Conservation (phyloP, 2,797 vertebrate species). For the Paedocypris micromegethes region DNA sequence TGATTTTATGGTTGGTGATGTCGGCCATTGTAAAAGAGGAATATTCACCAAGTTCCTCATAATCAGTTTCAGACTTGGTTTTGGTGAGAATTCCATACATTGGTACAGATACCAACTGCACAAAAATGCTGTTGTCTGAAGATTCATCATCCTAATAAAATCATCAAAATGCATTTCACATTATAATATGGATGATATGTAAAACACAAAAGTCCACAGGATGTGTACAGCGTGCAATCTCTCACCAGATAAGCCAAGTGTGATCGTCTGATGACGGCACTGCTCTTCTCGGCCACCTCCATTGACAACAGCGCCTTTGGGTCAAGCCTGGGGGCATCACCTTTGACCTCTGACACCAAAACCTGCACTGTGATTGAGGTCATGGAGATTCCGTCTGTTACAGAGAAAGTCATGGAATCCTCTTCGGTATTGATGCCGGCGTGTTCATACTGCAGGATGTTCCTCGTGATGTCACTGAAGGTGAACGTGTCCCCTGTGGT, state of each 20-base stretch:
- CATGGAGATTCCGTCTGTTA: slow-evolving; percentile 79
- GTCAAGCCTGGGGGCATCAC: slow-evolving; percentile 66
- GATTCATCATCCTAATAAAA: slow-evolving; percentile 74
- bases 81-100: slow-evolving; percentile 80
- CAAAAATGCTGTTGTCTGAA: slow-evolving; percentile 76
- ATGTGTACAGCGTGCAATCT: not conserved
- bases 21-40: slow-evolving; percentile 93
- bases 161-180: too few species aligned
- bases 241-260: slow-evolving; percentile 86
- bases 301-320: slow-evolving; percentile 67
- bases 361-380: slow-evolving; percentile 74
- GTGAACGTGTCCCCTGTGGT: slow-evolving; percentile 82
- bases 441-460: slow-evolving; percentile 80
- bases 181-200: too few species aligned
- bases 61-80: slow-evolving; percentile 54
- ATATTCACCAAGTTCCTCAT: slow-evolving; percentile 76
- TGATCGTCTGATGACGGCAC: slow-evolving; percentile 69
- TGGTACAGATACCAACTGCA: slow-evolving; percentile 84
- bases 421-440: slow-evolving; percentile 69
- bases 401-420: slow-evolving; percentile 83
- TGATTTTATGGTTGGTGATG: slow-evolving; percentile 79
- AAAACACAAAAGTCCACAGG: too few species aligned
- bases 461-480: slow-evolving; percentile 80
- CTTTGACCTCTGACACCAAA: slow-evolving; percentile 63
- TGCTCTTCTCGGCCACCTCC: slow-evolving; percentile 78